A percentile compares a stretch with the other conserved stretches of the same genome.
These are phyloP conservation scores for Nerophis lumbriciformis DNA, from an alignment of 2,113 vertebrate genomes.

Conservation along the genomic window DNA sequence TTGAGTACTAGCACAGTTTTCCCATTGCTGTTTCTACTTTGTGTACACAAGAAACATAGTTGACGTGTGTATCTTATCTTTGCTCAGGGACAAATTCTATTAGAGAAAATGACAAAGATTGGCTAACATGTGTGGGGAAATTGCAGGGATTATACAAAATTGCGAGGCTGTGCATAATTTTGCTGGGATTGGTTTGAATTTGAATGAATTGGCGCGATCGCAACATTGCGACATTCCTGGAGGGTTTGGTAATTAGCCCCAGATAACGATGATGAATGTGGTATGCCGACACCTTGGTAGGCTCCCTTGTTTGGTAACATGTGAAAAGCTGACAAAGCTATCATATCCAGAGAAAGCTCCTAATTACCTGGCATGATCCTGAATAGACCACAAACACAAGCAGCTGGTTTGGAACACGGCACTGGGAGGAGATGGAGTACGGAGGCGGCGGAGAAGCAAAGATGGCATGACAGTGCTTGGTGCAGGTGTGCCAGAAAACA, in stretches of 20 bases:
- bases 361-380: constrained; percentile 77
- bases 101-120: too few species aligned
- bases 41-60: too few species aligned
- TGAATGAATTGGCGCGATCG: too few species aligned
- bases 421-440: constrained; percentile 14
- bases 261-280: constrained; percentile 64
- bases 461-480: constrained; percentile 17
- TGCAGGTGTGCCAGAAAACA: constrained; percentile 64
- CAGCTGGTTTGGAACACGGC: constrained; percentile 73
- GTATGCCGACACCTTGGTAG: constrained; percentile 55
- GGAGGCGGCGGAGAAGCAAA: constrained; percentile 9
- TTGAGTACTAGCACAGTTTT: too few species aligned
- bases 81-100: too few species aligned
- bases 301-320: constrained; percentile 59
- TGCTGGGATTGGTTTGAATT: too few species aligned
- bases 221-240: too few species aligned
- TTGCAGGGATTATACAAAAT: too few species aligned
- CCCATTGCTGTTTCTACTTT: too few species aligned
- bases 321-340: constrained; percentile 71
- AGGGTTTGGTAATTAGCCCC: constrained; percentile 64
- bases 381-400: constrained; percentile 71
- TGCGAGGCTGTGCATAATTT: too few species aligned
- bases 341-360: constrained; percentile 76
- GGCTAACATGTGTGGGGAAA: too few species aligned
- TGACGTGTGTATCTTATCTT: too few species aligned